phyloP scores from a whole-genome alignment of 35 echinoderm and acorn worm species.

The Stichopus chloronotus region DNA sequence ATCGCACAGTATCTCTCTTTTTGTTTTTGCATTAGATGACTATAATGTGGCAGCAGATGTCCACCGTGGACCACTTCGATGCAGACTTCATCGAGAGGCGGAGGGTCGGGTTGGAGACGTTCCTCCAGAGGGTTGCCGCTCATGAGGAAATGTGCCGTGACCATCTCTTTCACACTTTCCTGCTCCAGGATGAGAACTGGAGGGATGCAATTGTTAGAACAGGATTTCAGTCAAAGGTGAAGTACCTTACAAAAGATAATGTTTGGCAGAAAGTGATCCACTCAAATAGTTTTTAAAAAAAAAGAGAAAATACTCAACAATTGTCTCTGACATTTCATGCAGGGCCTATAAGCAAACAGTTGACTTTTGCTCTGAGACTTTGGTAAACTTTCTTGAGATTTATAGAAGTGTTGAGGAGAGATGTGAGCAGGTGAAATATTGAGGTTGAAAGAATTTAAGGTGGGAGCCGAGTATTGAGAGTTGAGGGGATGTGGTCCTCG shows the following conservation, averaged over 20 bases:
- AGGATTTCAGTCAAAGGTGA: slow-evolving; percentile 97
- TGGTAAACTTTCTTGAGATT: too few species aligned
- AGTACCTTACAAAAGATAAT: neutral
- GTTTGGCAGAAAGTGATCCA: neutral
- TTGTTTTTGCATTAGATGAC: slow-evolving; percentile 71
- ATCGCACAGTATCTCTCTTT: neutral
- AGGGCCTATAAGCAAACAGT: neutral
- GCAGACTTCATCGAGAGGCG: slow-evolving; percentile 95
- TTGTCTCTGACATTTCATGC: neutral
- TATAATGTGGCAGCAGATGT: slow-evolving; percentile 94
- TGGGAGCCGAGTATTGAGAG: too few species aligned
- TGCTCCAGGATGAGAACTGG: slow-evolving; percentile 93
- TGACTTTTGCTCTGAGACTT: too few species aligned
- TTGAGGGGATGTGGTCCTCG: too few species aligned
- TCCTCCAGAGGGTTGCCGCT: slow-evolving; percentile 83
- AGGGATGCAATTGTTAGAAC: slow-evolving; percentile 79
- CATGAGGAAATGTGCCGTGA: slow-evolving; percentile 81
- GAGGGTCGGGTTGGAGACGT: slow-evolving; percentile 83
- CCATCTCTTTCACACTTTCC: slow-evolving; percentile 86
- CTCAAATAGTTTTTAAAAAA: neutral
- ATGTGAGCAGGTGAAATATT: too few species aligned
- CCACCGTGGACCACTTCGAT: slow-evolving; percentile 99
- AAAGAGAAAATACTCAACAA: neutral
- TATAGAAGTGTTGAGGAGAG: too few species aligned
- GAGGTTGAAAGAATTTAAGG: too few species aligned